Conservation (phyloP, 2,888 invertebrate species). For the Tetanocera ferruginea region DNA sequence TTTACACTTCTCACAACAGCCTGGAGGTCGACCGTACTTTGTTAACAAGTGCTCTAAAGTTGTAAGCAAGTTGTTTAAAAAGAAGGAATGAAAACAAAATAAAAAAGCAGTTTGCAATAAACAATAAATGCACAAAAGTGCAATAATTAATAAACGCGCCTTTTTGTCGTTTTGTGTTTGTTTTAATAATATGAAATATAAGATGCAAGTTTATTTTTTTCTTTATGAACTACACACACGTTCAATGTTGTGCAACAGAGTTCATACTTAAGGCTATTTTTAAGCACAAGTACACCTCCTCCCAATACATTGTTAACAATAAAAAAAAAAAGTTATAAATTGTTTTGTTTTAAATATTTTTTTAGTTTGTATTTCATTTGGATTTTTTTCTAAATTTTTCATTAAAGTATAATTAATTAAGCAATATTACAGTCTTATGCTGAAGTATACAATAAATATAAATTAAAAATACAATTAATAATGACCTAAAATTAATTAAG, state of each 20-base stretch:
- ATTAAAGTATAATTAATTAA: neutral
- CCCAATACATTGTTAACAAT: neutral
- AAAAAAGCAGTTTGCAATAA: neutral
- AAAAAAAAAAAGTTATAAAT: neutral
- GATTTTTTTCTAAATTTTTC: neutral
- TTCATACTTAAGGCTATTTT: slow-evolving; percentile 31
- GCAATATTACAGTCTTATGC: neutral
- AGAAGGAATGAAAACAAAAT: neutral
- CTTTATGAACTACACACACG: neutral
- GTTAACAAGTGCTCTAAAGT: too few species aligned
- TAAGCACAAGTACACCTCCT: slow-evolving; percentile 6
- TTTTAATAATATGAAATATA: neutral
- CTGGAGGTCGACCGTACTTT: too few species aligned
- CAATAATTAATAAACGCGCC: neutral
- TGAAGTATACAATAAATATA: neutral
- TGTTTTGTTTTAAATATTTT: slow-evolving; percentile 17
- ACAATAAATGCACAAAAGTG: neutral
- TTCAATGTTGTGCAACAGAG: slow-evolving; percentile 10
- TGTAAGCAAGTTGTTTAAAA: too few species aligned
- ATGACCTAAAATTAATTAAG: slow-evolving; percentile 19
- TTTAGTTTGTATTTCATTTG: slow-evolving; percentile 10
- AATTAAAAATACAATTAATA: slow-evolving; percentile 1
- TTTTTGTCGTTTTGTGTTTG: neutral
- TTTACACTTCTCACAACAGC: too few species aligned
- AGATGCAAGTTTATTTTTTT: neutral